Conservation (phyloP, 2,888 invertebrate species). For the Melinaea marsaeus region DNA sequence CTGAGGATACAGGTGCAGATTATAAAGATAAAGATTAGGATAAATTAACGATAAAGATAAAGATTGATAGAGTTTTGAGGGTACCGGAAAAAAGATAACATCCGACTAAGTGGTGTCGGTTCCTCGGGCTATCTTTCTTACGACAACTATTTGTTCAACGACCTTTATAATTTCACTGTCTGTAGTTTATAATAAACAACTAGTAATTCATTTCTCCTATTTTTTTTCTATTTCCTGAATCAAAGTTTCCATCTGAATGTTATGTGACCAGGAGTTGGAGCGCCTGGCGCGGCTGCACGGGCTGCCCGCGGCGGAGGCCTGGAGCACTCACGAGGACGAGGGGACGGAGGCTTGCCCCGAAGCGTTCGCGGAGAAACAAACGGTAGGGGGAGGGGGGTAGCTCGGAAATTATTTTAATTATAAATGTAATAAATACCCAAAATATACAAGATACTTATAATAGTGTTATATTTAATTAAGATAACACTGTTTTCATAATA, state of each 20-base stretch:
- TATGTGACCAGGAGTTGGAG: constrained; percentile 82
- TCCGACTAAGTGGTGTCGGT: too few relatives aligned
- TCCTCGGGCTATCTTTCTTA: too few relatives aligned
- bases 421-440: neutral
- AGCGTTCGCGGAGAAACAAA: constrained; percentile 32
- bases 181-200: too few relatives aligned
- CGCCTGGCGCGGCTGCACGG: constrained; percentile 86
- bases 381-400: constrained; percentile 1
- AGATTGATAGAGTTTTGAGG: too few relatives aligned
- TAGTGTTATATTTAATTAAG: too few relatives aligned
- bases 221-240: neutral
- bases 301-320: constrained; percentile 80
- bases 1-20: constrained; percentile 86
- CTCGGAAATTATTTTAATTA: neutral
- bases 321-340: constrained; percentile 47
- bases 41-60: too few relatives aligned
- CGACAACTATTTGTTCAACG: too few relatives aligned
- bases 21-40: neutral
- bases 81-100: too few relatives aligned
- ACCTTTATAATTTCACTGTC: too few relatives aligned
- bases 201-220: neutral
- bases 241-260: neutral
- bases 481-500: too few relatives aligned
- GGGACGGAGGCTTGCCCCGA: constrained; percentile 50
- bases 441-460: neutral